Evolutionary conservation across 2,888 invertebrate genomes (phyloP).

Genomic region (Sinotaia quadrata): DNA sequence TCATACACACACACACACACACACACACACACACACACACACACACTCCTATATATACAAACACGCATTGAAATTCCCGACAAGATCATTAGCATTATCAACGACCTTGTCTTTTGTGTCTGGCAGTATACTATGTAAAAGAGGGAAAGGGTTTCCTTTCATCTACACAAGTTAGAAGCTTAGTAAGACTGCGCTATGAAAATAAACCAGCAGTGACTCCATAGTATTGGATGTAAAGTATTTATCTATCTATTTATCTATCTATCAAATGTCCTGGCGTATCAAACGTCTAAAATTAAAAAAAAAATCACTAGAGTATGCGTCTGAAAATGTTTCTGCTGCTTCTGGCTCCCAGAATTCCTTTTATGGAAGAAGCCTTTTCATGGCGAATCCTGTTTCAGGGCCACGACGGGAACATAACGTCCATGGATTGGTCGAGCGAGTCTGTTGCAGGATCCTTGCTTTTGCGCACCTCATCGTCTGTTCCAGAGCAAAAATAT

Average conservation of each 20-base stretch:
- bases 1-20: constrained; percentile 3
- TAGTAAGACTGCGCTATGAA: not conserved
- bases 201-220: not conserved
- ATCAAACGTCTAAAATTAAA: no score
- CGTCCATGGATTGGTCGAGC: constrained; percentile 56
- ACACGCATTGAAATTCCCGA: not conserved
- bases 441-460: constrained; percentile 30
- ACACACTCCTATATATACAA: no score
- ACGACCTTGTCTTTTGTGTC: no score
- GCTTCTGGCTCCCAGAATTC: no score
- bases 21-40: not conserved
- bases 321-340: no score
- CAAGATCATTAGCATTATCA: no score
- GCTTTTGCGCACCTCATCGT: constrained; percentile 44
- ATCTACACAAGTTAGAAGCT: not conserved
- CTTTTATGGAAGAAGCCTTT: no score
- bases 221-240: not conserved
- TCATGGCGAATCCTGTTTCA: constrained; percentile 38
- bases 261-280: no score
- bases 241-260: no score
- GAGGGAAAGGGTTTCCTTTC: not conserved
- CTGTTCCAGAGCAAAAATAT: constrained; percentile 41
- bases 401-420: constrained; percentile 52
- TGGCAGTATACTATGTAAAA: no score
- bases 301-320: no score